Percentiles rank a stretch among this genome's conserved stretches.
Evolutionary conservation across 2,113 vertebrate species (phyloP).

Genomic region (Coptodon rendalli): DNA sequence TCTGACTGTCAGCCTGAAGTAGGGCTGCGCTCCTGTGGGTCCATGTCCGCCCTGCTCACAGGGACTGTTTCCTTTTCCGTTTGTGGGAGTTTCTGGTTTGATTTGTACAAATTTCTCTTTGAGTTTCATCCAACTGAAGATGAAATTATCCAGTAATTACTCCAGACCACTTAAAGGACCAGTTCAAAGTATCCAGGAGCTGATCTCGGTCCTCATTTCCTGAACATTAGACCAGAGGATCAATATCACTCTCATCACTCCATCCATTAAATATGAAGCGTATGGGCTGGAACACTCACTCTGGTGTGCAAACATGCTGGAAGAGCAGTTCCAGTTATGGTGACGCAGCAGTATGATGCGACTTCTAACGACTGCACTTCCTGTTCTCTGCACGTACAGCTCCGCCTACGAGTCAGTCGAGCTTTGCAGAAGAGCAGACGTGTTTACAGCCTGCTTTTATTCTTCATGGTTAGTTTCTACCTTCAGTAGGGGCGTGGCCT

Average conservation of each 20-base stretch:
- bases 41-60: background rate
- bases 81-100: background rate
- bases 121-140: background rate
- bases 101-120: background rate
- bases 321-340: background rate
- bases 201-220: background rate
- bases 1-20: background rate
- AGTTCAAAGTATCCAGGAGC: background rate
- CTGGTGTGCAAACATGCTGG: background rate
- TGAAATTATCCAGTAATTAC: background rate
- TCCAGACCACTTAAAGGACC: background rate
- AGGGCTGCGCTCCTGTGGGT: background rate
- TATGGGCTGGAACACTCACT: background rate
- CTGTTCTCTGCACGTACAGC: background rate
- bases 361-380: background rate
- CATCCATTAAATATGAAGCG: background rate
- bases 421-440: background rate
- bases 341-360: background rate
- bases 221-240: background rate
- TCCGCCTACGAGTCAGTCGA: background rate
- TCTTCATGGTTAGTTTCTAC: background rate
- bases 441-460: background rate
- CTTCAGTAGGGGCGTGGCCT: background rate
- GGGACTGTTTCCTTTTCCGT: background rate
- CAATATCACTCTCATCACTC: background rate